Base-by-base conservation (phyloP, 2,797 vertebrate species). In the Eulemur albifrons region DNA sequence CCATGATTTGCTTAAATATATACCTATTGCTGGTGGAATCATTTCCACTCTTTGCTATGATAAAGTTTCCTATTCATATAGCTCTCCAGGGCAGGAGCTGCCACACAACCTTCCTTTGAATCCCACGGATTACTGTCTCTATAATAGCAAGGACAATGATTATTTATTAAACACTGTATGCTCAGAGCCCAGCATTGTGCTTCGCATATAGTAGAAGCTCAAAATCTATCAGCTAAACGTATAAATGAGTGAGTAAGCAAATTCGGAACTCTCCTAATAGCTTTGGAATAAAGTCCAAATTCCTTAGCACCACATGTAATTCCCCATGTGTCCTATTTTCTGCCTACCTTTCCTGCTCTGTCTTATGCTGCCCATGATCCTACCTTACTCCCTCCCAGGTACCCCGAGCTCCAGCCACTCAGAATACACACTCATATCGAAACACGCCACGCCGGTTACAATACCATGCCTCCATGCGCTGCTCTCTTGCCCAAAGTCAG, bases 1-100 rank as follows among this genome's bases (percentile, higher is more conserved):
- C 1, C 54, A 57, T 52, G n/a, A 90, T 80, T 83, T 95, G 65
- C n/a, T 88, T 86, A 96, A 92, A 88, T 30, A 69, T 50, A 27
- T 27, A 73, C 25, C 52, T 90, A 77, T 52, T 82, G 10, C 23
- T 85, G 30, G 35, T 40, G 27, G 54, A 82, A 73, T 59, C 81
- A 7, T 86, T 95, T 96, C n/a, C 43, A 84, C 30, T 77, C 52
- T 88, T 90, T 54, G 25, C 63, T 73, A 35, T 20, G 59, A 81
- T 84, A 48, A 88, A 61, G 13, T 67, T 45, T 92, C 59, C 30
- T 63, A 23, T 85, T 88, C 54, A 79, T 70, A 48, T 43, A 73
- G 32, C 10, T 93, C 7, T 83, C 72, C 27, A 40, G 82, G 52
- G 23, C 23, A 40, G 5, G 25, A 95, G 48, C 57, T 67, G 20